Evolutionary conservation across 2,113 vertebrate species (phyloP), one percentile per base, ranked within the genome.

Genomic region (Syrmaticus mikado): DNA sequence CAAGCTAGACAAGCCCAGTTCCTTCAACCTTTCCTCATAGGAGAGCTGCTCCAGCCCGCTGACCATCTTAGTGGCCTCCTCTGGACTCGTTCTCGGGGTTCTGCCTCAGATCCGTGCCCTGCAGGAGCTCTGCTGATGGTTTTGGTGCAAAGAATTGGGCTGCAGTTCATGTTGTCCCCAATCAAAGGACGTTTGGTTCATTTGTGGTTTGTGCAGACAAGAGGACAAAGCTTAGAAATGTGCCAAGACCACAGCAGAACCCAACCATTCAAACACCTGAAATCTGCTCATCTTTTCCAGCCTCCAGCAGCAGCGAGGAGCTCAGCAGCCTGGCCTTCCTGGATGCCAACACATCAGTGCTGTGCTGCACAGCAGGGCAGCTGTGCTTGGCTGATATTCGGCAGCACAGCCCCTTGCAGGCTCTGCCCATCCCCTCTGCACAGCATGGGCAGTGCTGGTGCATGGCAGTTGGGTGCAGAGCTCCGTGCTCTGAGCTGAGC

Each of bases 341-440:
- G 58, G 97, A 95, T 4, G 58, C 94, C 27, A 40, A 82, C 9
- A 96, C 97, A 1, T 97, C 98, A 77, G 83, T 98, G 8, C 94
- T 98, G 38, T 98, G 98, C 93, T 97, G 98, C 3, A 14, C 53
- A 19, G 96, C 92, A 2, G 99, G 99, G 9, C 97, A 36, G 18
- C 84, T 99, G 38, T 97, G 96, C 72, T n/a, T 98, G 8, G 97
- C 95, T 0, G 99, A 99, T 74, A 46, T 95, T 15, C 98, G 99
- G 45, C 96, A 97, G 0, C 94, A 79, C 75, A 19, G 82, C 1
- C 92, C 97, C 0, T 1, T 43, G 36, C 96, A 95, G 72, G 78
- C 43, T 1, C 2, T 1, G 12, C 4, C 84, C 6, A 62, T 46
- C 2, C 8, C 82, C 34, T 65, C 41, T 0, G 46, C 14, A 0